A percentile compares a stretch with the other conserved stretches of the same genome.
These are phyloP conservation scores for Callionymus lyra DNA, from an alignment of 2,113 vertebrate genomes.

Conservation along the genomic window DNA sequence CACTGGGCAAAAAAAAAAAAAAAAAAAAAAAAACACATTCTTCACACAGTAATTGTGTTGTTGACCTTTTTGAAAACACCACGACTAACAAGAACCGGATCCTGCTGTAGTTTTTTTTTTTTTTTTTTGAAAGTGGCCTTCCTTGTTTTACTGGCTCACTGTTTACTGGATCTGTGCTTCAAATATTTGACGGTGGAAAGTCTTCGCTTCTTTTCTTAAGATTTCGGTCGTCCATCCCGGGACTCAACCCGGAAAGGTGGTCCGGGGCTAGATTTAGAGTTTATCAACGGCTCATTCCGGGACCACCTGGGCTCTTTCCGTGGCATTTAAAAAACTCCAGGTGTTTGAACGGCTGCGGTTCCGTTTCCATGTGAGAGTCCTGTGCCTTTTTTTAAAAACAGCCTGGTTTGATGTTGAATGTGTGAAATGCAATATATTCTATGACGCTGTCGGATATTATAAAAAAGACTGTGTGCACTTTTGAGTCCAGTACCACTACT, in stretches of 20 bases:
- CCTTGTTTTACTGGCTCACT: constrained; percentile 17
- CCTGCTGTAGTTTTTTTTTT: constrained; percentile 31
- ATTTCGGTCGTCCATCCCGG: too few species aligned
- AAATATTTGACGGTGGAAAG: background rate
- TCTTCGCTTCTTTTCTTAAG: too few species aligned
- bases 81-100: constrained; percentile 22
- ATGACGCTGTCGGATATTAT: constrained; percentile 72
- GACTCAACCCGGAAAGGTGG: too few species aligned
- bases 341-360: constrained; percentile 38
- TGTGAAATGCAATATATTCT: constrained; percentile 77
- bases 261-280: too few species aligned
- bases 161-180: constrained; percentile 10
- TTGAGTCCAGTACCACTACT: constrained; percentile 84
- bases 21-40: background rate
- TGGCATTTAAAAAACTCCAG: constrained; percentile 72
- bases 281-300: too few species aligned
- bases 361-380: constrained; percentile 82
- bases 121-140: constrained; percentile 16
- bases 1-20: constrained; percentile 13
- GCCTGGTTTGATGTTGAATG: constrained; percentile 90
- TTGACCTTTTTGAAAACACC: constrained; percentile 9
- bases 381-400: constrained; percentile 82
- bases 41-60: background rate
- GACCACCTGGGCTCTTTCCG: constrained; percentile 24
- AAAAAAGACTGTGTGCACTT: constrained; percentile 76